Evolutionary conservation across 2,113 vertebrate genomes (phyloP), one percentile per base, ranked within the genome.

Genomic region (Meriones unguiculatus): DNA sequence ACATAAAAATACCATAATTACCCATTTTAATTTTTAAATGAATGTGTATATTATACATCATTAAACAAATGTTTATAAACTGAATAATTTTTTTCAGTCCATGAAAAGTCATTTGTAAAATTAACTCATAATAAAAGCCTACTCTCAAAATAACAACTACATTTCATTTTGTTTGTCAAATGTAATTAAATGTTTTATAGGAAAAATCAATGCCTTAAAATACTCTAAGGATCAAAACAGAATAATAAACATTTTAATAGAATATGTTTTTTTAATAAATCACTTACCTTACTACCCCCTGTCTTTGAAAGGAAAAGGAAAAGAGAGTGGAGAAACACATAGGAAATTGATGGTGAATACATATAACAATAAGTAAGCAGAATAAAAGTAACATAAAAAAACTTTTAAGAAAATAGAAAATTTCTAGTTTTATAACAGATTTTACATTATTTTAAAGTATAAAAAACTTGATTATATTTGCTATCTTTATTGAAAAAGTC

Each of bases 221-320:
- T 59, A 69, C 14, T 84, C 10, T 70, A 88, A 52, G 88, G 62
- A 93, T 41, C 1, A 93, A 95, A 97, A 90, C 2, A 94, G 35
- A 94, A 94, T 41, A 72, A 89, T 89, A 75, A 76, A 95, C 85
- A 94, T 86, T 72, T 93, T 24, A 94, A 38, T 64, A 65, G 86
- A 91, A 88, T 57, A 96, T 24, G 85, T 94, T 97, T 22, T 22
- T 67, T 70, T 52, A 93, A 78, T 70, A 93, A 92, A 89, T 81
- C 80, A 98, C 99, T 99, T 99, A 99, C 99, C 99, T 99, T 98
- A 99, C 99, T 97, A 99, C 98, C 52, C 99, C 99, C 98, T 99
- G 99, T 99, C 99, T 99, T 99, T 98, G 99, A 91, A 97, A 97
- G 98, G 98, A 98, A 91, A 97, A 97, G 98, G 98, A 98, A 95